A percentile compares a stretch with the other conserved stretches of the same genome.
Conservation (phyloP, 2,113 vertebrate genomes). For the Prunella fulvescens region DNA sequence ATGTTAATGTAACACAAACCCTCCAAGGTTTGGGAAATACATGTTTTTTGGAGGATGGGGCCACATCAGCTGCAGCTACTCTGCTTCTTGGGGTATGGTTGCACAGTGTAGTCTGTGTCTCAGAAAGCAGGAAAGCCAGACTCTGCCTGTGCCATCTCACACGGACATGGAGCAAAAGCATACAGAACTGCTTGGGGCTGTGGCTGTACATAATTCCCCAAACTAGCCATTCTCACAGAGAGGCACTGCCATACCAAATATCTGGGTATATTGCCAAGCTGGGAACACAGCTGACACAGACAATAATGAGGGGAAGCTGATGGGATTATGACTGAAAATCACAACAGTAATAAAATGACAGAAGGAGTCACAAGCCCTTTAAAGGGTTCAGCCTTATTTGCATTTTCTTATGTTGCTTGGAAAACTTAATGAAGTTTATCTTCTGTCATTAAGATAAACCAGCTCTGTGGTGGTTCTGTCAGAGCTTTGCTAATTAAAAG, state of each 20-base stretch:
- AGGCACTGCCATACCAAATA: background rate
- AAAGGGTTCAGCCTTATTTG: conserved; percentile 2
- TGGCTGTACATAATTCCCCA: background rate
- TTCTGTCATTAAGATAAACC: conserved; percentile 51
- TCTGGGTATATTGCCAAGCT: background rate
- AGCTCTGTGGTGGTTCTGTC: background rate
- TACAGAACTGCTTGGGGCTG: rapidly evolving
- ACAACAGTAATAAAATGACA: background rate
- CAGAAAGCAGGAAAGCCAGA: background rate
- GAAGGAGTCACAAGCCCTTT: background rate
- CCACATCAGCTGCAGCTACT: background rate
- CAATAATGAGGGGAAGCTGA: background rate
- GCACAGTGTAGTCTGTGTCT: rapidly evolving
- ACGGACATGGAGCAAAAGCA: background rate
- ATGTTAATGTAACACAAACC: background rate
- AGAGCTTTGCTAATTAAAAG: conserved; percentile 31
- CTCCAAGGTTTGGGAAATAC: background rate
- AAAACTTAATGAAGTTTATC: conserved; percentile 44
- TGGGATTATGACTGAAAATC: conserved; percentile 22
- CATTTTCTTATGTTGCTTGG: conserved; percentile 10
- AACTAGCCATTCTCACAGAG: background rate
- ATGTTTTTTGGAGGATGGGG: background rate
- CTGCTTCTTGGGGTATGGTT: background rate
- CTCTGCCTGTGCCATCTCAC: background rate
- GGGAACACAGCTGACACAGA: background rate